Base-by-base conservation (phyloP, 2,888 invertebrate species). In the Laothoe populi region DNA sequence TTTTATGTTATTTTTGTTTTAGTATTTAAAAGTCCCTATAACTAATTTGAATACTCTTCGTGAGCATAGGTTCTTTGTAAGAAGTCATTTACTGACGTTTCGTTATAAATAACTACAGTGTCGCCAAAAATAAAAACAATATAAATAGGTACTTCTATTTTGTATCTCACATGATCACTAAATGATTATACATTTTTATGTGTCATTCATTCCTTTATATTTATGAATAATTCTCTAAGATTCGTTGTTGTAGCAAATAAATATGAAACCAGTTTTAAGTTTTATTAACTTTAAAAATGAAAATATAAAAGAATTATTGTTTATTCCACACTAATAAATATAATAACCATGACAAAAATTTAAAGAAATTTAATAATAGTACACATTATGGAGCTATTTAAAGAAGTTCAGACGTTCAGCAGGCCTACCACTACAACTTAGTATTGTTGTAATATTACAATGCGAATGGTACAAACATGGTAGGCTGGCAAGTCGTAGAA, bases 21-120 rank as follows among this genome's bases (percentile, higher is more conserved):
- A 53, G 19, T 49, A 13, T 35, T n/a, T 53, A 4, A 21, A 19
- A 49, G 8, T 10, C n/a, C n/a, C 8, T 10, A 4, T 8, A 53
- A 19, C 35, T 53, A 19, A 11, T 35, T 53, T 35, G 8, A 35
- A 35, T 1, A 35, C 11, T 21, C 35, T 10, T 31, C 19, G 35
- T 35, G 11, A 10, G 53, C 53, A 53, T 31, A 35, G n/a, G 26
- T 0, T 53, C 53, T 53, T 35, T 53, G 53, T 53, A 49, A 49
- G 49, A 24, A 48, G 2, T 0, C 1, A 49, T 49, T 10, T 4
- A 35, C 21, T 53, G 35, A 62, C 44, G 59, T 59, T 70, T 64
- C 63, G 64, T 57, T 67, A 67, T 70, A 71, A 64, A 71, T 68
- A 66, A 69, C 53, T 35, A 49, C 53, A 31, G 35, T 53, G 53